Evolutionary conservation across 2,113 vertebrate species (phyloP).

Genomic region (human): DNA sequence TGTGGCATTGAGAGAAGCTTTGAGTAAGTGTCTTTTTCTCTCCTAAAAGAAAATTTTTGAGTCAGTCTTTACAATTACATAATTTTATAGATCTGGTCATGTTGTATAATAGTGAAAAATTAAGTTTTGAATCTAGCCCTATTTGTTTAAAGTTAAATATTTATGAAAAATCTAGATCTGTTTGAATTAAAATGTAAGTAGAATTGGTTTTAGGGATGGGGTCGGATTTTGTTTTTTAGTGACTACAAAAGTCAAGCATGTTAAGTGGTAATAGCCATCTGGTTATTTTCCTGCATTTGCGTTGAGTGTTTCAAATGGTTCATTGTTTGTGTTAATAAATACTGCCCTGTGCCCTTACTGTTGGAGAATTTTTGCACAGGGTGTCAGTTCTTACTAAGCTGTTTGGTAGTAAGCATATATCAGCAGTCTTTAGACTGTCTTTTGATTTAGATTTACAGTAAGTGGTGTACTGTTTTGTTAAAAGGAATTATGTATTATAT

Average conservation of each 20-base stretch:
- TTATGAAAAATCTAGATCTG: background rate
- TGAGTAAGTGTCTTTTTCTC: slow-evolving; percentile 84
- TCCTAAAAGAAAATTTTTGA: slow-evolving; percentile 26
- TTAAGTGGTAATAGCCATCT: background rate
- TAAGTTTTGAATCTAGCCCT: background rate
- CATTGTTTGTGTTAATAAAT: slow-evolving; percentile 25
- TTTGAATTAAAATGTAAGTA: slow-evolving; percentile 44
- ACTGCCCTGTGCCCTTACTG: background rate
- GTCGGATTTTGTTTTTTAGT: slow-evolving; percentile 27
- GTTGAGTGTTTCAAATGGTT: background rate
- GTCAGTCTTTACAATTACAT: slow-evolving; percentile 27
- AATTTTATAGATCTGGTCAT: background rate
- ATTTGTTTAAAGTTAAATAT: slow-evolving; percentile 46
- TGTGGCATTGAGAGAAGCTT: slow-evolving; percentile 87
- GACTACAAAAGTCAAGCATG: background rate
- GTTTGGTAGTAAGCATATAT: background rate
- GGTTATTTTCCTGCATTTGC: slow-evolving; percentile 25
- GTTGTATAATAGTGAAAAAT: background rate
- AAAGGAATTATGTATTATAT: background rate
- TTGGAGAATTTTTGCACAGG: slow-evolving; percentile 33
- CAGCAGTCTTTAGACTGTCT: background rate
- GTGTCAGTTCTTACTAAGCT: slow-evolving; percentile 21
- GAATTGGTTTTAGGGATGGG: background rate
- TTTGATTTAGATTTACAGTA: slow-evolving; percentile 51
- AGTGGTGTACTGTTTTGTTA: background rate